These are phyloP conservation scores for Dioctria linearis DNA, from an alignment of 2,888 invertebrate genomes.

Conservation along the genomic window DNA sequence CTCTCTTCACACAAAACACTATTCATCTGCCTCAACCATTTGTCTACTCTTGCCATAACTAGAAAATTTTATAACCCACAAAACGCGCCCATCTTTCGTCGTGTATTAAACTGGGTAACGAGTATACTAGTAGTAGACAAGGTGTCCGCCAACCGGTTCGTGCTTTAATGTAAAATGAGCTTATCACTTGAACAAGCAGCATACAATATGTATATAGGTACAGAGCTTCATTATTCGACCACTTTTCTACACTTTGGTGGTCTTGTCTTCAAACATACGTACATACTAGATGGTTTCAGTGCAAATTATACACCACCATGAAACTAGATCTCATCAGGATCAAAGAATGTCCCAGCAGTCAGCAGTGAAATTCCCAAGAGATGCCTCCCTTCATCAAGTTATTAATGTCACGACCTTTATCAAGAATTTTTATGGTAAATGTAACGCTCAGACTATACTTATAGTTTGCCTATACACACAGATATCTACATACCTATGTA, in stretches of 20 bases:
- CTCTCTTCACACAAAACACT: neutral
- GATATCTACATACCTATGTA: no score
- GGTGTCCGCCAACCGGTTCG: neutral
- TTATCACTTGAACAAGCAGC: neutral
- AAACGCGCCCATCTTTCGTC: neutral
- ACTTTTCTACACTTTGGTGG: neutral
- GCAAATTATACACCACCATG: neutral
- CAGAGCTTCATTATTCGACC: no score
- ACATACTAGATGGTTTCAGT: neutral
- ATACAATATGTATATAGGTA: neutral
- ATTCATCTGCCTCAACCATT: neutral
- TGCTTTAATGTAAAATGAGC: neutral
- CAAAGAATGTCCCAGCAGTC: neutral
- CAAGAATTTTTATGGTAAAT: constrained; percentile 5
- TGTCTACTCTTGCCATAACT: neutral
- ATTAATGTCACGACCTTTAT: constrained; percentile 10
- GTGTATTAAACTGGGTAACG: no score
- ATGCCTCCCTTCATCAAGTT: neutral
- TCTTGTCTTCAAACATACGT: no score
- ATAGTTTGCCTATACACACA: neutral
- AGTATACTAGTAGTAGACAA: neutral
- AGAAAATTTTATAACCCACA: neutral
- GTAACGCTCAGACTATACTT: neutral
- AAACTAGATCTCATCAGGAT: neutral
- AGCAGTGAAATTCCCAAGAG: neutral